Conservation (phyloP, 1,140 invertebrate species). For the honey bee (Apis mellifera) region Amel_HAv3.1 CM009939.2:4171501-4172000, state of each 20-base stretch:
- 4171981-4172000: too few relatives aligned
- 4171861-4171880: slow-evolving; percentile 1
- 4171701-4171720: neutral
- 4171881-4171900: neutral
- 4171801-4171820: neutral
- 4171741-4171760: neutral
- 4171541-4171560: slow-evolving; percentile 3
- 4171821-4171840: slow-evolving; percentile 1
- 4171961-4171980: neutral
- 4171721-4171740: neutral
- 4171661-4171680: neutral
- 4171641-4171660: neutral
- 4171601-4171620: too few relatives aligned
- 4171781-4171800: neutral
- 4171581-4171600: neutral
- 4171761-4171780: neutral
- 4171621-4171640: too few relatives aligned
- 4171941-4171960: neutral
- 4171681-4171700: neutral
- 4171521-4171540: neutral
- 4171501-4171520: neutral
- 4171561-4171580: neutral
- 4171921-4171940: neutral
- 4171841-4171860: neutral
- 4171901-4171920: neutral